Percentiles rank a stretch among this genome's conserved stretches.
Evolutionary conservation across 1,140 invertebrate species (phyloP).

Genomic region (Papilio polytes): DNA sequence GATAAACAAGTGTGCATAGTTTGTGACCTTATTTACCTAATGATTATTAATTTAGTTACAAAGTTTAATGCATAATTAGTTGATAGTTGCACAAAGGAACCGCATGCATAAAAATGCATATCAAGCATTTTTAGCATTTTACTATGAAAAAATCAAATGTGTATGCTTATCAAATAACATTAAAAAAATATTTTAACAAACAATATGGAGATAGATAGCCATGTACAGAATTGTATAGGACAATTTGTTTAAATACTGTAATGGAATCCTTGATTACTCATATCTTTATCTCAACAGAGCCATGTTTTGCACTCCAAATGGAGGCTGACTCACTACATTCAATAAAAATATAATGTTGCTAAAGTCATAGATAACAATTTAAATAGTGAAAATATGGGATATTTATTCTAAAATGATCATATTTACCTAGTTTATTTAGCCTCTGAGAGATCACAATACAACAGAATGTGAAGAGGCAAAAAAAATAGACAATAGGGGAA

Average conservation of each 20-base stretch:
- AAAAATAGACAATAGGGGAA: no score
- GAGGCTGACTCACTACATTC: constrained; percentile 27
- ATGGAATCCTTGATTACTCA: not conserved
- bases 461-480: no score
- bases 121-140: not conserved
- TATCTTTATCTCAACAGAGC: not conserved
- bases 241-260: not conserved
- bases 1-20: constrained; percentile 16
- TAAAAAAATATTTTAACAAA: not conserved
- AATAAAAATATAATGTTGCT: constrained; percentile 34
- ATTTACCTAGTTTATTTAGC: no score
- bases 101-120: not conserved
- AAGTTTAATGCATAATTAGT: not conserved
- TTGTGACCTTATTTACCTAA: constrained; percentile 35
- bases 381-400: no score
- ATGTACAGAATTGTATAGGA: not conserved
- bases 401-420: no score
- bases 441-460: no score
- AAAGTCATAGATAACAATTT: not conserved
- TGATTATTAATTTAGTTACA: constrained; percentile 25
- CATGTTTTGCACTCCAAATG: no score
- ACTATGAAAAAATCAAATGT: no score
- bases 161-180: not conserved
- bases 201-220: not conserved
- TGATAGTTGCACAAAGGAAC: not conserved